Percentiles rank a stretch among this genome's conserved stretches.
These are phyloP conservation scores for Alentia gelatinosa DNA, from an alignment of 2,888 invertebrate species.

Conservation along the genomic window DNA sequence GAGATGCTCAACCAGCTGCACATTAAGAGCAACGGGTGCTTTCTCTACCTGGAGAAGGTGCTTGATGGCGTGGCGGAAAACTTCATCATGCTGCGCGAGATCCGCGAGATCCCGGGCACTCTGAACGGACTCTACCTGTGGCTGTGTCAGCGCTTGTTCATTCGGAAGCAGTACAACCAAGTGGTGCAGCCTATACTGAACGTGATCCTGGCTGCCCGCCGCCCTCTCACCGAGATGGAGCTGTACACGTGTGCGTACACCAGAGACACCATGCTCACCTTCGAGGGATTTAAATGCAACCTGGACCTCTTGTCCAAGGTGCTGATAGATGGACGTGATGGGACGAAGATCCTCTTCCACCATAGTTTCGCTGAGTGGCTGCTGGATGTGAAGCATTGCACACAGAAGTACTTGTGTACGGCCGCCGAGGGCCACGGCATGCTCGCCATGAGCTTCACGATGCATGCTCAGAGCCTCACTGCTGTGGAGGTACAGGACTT, in stretches of 20 bases:
- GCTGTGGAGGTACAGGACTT: constrained; percentile 81
- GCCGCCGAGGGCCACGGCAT: constrained; percentile 90
- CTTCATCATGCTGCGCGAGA: constrained; percentile 92
- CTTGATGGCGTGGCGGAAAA: constrained; percentile 94
- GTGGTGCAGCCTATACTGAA: constrained; percentile 87
- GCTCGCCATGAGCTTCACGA: constrained; percentile 85
- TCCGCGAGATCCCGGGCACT: constrained; percentile 96
- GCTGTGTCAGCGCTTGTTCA: constrained; percentile 95
- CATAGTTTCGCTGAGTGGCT: constrained; percentile 97
- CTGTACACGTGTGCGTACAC: constrained; percentile 91
- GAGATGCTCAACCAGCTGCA: constrained; percentile 96
- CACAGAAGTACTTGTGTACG: constrained; percentile 91
- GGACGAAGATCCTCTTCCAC: constrained; percentile 88
- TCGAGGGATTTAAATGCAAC: constrained; percentile 74
- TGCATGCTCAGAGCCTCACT: constrained; percentile 81
- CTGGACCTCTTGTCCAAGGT: constrained; percentile 75
- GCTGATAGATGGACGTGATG: constrained; percentile 88
- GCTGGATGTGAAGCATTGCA: constrained; percentile 98
- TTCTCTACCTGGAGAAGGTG: constrained; percentile 80
- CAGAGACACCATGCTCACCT: constrained; percentile 86
- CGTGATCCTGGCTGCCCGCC: constrained; percentile 91
- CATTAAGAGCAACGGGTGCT: constrained; percentile 94
- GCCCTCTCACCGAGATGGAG: constrained; percentile 88
- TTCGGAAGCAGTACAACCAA: constrained; percentile 91
- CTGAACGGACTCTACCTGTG: constrained; percentile 96